Base-by-base conservation (phyloP, 2,888 invertebrate species). In the Caenorhabditis panamensis region DNA sequence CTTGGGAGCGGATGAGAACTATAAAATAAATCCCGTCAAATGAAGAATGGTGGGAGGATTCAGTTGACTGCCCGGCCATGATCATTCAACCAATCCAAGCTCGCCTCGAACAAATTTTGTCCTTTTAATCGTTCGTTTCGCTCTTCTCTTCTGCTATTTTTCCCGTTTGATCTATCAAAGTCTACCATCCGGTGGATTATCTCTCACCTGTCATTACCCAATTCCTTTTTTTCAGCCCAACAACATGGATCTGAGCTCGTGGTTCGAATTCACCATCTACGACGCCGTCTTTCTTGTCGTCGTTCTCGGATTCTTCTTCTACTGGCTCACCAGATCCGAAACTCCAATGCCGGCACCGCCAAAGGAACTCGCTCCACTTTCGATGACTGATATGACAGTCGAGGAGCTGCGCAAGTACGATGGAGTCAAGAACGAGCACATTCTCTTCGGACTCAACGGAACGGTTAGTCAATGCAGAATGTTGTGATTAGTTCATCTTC, bases 331-430 rank as follows among this genome's bases (percentile, higher is more conserved):
- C 26, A 82, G 88, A 77, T 63, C 61, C 13, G 83, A 79, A 16
- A 64, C 79, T 22, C 82, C 80, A 36, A 76, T 82, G 26, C 82
- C 85, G 41, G 28, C 77, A 20, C 84, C 85, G 20, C 84, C 87
- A 54, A 69, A 69, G 51, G 77, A 77, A 51, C n/a, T 76, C 13
- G 18, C 59, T 9, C 86, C 86, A 8, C 59, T 90, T 16, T 61
- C 82, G 51, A 89, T 86, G 84, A 81, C 83, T 58, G 90, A 90
- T 72, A 86, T 90, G 88, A 90, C 89, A 0, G 49, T 89, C 28
- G 85, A 84, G 22, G 86, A 90, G 63, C 81, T 90, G 37, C 69
- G 80, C 18, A 85, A 87, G 58, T 90, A 89, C 82, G 84, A 90
- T 76, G 90, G 90, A n/a, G 82, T 85, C 11, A 81, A 87, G 18